phyloP scores from a whole-genome alignment of 2,888 invertebrate species.

The Agonopterix heracliana region DNA sequence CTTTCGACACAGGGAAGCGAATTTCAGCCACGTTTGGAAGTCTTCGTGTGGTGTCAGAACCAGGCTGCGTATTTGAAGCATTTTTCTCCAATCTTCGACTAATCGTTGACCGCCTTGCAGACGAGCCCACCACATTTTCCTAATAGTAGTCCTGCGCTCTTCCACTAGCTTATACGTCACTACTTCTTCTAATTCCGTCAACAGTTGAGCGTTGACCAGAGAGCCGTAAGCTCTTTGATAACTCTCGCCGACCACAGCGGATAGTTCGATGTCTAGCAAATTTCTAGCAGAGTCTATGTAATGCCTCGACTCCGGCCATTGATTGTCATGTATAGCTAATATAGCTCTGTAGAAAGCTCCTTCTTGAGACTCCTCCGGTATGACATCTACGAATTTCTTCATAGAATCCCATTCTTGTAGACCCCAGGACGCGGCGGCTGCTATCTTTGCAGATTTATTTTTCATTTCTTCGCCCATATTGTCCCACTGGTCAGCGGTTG shows the following conservation, averaged over 20 bases:
- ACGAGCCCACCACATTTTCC: conserved; percentile 95
- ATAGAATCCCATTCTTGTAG: conserved; percentile 95
- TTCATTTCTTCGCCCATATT: conserved; percentile 68
- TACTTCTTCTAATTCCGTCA: conserved; percentile 98
- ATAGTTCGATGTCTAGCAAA: conserved; percentile 94
- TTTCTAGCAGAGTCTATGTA: conserved; percentile 95
- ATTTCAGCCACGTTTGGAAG: conserved; percentile 97
- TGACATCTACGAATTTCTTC: conserved; percentile 90
- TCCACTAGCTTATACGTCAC: conserved; percentile 98
- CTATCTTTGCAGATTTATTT: conserved; percentile 88
- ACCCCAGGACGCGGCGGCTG: conserved; percentile 97
- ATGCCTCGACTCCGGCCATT: conserved; percentile 82
- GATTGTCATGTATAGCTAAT: conserved; percentile 88
- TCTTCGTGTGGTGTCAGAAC: conserved; percentile 95
- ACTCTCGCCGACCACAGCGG: conserved; percentile 96
- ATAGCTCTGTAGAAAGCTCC: conserved; percentile 97
- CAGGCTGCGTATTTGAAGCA: conserved; percentile 95
- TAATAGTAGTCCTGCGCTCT: conserved; percentile 87
- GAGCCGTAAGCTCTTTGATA: conserved; percentile 96
- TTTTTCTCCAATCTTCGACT: conserved; percentile 98
- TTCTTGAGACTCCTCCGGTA: conserved; percentile 94
- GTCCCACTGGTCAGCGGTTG: conserved; percentile 80
- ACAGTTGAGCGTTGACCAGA: conserved; percentile 97
- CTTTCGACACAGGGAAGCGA: conserved; percentile 96
- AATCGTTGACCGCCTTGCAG: conserved; percentile 95